These are phyloP conservation scores for Scomber scombrus DNA, from an alignment of 2,113 vertebrate genomes.

Conservation along the genomic window DNA sequence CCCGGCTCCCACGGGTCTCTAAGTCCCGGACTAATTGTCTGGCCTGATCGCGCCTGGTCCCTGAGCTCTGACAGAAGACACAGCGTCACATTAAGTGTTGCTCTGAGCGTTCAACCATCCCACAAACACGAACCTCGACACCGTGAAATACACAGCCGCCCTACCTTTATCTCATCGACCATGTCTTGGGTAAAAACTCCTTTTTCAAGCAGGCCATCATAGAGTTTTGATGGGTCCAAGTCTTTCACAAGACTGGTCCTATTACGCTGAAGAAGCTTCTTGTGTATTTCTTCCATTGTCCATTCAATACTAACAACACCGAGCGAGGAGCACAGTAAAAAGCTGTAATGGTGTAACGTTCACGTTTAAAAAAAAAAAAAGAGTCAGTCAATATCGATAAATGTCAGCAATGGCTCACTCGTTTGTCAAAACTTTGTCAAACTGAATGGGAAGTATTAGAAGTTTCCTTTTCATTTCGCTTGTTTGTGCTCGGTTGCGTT, in stretches of 20 bases:
- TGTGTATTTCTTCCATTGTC: constrained; percentile 87
- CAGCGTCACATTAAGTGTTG: neutral
- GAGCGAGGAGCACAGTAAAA: neutral
- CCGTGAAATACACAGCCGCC: neutral
- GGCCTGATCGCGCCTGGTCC: constrained; percentile 88
- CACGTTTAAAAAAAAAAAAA: neutral
- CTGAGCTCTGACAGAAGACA: constrained; percentile 78
- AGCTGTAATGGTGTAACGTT: too few species aligned
- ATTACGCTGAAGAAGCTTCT: constrained; percentile 81
- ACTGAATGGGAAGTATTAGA: too few species aligned
- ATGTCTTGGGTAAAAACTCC: constrained; percentile 90
- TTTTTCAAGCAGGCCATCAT: constrained; percentile 83
- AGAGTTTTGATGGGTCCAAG: constrained; percentile 85
- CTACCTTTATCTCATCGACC: constrained; percentile 93
- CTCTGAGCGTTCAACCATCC: neutral
- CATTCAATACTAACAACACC: neutral
- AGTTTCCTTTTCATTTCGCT: neutral
- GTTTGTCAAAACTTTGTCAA: neutral
- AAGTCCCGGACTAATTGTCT: constrained; percentile 90
- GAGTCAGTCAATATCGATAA: neutral
- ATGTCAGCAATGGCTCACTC: neutral
- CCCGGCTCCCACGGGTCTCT: constrained; percentile 90
- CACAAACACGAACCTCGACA: too few species aligned
- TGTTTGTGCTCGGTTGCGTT: constrained; percentile 14
- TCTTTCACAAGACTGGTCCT: constrained; percentile 84